A percentile compares a stretch with the other conserved stretches of the same genome.
Conservation (phyloP, 1,140 invertebrate genomes). For the Bombus confusus region DNA sequence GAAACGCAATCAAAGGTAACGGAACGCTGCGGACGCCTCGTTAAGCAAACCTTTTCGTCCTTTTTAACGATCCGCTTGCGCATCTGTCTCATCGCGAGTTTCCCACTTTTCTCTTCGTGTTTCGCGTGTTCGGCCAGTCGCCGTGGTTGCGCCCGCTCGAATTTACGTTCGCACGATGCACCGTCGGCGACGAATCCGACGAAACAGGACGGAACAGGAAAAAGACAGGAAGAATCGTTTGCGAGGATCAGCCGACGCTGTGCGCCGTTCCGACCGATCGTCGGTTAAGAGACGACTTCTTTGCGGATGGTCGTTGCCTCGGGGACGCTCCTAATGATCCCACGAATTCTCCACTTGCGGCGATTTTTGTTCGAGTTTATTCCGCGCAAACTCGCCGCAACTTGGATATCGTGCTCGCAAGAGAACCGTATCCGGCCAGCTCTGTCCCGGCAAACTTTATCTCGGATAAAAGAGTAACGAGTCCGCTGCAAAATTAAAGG, state of each 20-base stretch:
- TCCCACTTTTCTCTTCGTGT: neutral
- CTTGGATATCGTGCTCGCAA: neutral
- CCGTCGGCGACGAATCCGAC: neutral
- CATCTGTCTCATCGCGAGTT: neutral
- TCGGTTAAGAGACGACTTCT: neutral
- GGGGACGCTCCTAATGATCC: neutral
- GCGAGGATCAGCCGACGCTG: slow-evolving; percentile 21
- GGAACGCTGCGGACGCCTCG: slow-evolving; percentile 52
- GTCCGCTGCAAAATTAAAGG: neutral
- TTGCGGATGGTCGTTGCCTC: slow-evolving; percentile 10
- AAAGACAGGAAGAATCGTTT: neutral
- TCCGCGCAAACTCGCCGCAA: neutral
- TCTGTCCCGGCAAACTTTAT: no score
- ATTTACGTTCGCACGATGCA: neutral
- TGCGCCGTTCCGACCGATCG: neutral
- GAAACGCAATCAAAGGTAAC: slow-evolving; percentile 52
- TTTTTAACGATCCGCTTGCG: slow-evolving; percentile 20
- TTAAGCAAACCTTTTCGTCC: slow-evolving; percentile 43
- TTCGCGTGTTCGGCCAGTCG: no score
- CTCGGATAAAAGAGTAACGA: slow-evolving; percentile 16
- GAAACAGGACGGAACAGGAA: no score
- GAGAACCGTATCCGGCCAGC: neutral
- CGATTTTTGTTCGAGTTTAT: neutral
- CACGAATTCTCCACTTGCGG: neutral
- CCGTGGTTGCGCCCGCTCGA: neutral